A percentile compares a stretch with the other conserved stretches of the same genome.
These are phyloP conservation scores for Ephydatia muelleri DNA, from an alignment of 37 sponge, comb jelly and placozoan species.

Conservation along the genomic window DNA sequence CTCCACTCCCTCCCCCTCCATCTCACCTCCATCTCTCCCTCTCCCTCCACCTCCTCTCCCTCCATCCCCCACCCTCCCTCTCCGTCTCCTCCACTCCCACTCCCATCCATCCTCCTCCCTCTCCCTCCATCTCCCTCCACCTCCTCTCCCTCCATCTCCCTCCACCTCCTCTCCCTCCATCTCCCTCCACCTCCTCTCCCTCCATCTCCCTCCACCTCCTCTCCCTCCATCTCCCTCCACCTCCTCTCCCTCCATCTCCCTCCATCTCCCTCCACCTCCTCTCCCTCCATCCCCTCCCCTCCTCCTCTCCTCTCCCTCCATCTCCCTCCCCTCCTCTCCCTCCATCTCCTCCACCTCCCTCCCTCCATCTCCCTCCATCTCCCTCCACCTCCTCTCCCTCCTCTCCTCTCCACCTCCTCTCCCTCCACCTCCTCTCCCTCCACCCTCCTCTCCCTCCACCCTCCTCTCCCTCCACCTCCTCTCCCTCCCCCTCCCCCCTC, in stretches of 20 bases:
- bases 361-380: background rate
- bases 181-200: background rate
- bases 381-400: conserved; percentile 24
- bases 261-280: conserved; percentile 1
- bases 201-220: background rate
- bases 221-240: background rate
- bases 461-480: conserved; percentile 3
- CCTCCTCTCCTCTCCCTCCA: no score
- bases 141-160: background rate
- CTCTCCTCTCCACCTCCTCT: no score
- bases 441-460: background rate
- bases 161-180: background rate
- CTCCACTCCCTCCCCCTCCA: background rate
- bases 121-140: background rate
- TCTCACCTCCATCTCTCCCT: background rate
- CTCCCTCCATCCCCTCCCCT: background rate
- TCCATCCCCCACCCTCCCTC: background rate
- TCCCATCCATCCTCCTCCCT: background rate
- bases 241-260: conserved; percentile 9
- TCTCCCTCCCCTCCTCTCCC: background rate
- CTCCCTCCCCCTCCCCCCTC: conserved; percentile 12
- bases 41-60: background rate
- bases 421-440: background rate
- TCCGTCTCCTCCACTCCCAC: background rate
- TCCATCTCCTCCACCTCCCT: conserved; percentile 22